A percentile compares a stretch with the other conserved stretches of the same genome.
Conservation (phyloP, 2,797 vertebrate genomes). For the Meda fulgida region DNA sequence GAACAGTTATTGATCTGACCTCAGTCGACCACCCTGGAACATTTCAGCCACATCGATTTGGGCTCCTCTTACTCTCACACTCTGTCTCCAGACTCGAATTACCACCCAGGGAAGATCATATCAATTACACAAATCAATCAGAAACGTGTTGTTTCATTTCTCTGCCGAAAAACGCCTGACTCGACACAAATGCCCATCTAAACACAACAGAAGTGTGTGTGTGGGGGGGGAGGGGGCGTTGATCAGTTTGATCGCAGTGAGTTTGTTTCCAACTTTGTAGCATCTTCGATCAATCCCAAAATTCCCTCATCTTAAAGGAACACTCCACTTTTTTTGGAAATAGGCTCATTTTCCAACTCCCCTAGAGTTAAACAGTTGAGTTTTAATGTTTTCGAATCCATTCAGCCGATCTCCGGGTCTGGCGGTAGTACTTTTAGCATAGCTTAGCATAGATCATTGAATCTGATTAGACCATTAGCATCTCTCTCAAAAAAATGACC, state of each 20-base stretch:
- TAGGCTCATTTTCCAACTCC: too few relatives aligned
- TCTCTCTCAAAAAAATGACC: too few relatives aligned
- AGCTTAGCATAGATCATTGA: too few relatives aligned
- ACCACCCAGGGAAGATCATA: slow-evolving; percentile 72
- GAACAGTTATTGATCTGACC: slow-evolving; percentile 60
- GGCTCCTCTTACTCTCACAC: slow-evolving; percentile 59
- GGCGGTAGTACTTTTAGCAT: too few relatives aligned
- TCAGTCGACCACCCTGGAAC: slow-evolving; percentile 42
- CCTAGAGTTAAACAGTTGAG: too few relatives aligned
- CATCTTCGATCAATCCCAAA: neutral
- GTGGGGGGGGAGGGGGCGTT: slow-evolving; percentile 22
- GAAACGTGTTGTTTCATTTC: slow-evolving; percentile 73
- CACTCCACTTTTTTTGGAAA: too few relatives aligned
- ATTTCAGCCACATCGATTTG: slow-evolving; percentile 55
- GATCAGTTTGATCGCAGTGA: slow-evolving; percentile 56
- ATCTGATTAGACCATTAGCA: too few relatives aligned
- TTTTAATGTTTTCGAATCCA: too few relatives aligned
- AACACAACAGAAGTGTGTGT: slow-evolving; percentile 63
- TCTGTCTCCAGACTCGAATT: slow-evolving; percentile 65
- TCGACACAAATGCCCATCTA: slow-evolving; percentile 69
- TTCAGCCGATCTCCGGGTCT: too few relatives aligned
- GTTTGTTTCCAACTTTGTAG: slow-evolving; percentile 13
- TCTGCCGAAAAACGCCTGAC: slow-evolving; percentile 70
- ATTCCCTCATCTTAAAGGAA: neutral
- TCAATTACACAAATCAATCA: slow-evolving; percentile 79